Evolutionary conservation across 53 echinoderm and acorn worm species (phyloP), one percentile per base, ranked within the genome.

Genomic region (Crossaster papposus): DNA sequence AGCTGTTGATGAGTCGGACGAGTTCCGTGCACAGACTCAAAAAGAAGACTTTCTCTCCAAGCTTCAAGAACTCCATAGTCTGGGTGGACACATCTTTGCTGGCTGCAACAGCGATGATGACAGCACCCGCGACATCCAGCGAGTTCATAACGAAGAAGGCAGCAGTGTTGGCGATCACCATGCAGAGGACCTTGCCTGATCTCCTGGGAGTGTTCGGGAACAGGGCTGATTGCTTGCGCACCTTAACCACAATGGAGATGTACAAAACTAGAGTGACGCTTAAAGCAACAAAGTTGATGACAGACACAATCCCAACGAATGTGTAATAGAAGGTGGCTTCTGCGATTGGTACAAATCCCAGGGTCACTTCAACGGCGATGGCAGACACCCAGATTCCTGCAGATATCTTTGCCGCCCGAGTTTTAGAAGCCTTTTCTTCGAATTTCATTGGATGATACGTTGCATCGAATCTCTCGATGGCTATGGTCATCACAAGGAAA

Each of bases 381-480:
- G 14, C 13, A 3, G 28, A 17, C 34, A 74, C 35, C 78, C 78
- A 78, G 26, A 78, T 23, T 51, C n/a, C 78, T 78, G 78, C 78
- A 5, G 44, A 44, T 7, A 44, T 44, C 44, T 44, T 44, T 44
- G 44, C 44, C 1, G 44, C 44, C 44, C 44, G 44, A 44, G 44
- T 7, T 44, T 44, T 44, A 44, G 44, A 44, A 44, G 44, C 44
- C 44, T 44, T 51, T 26, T 1, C 78, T 50, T 50, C n/a, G 51
- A 78, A 78, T 51, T 20, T 51, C 78, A 78, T 44, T 51, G 78
- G 78, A 78, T 78, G 7, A 22, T 36, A 14, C 14, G 28, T 28
- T 36, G 35, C 77, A 76, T 34, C 36, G 77, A 76, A 76, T 76
- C 77, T 76, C 77, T 76, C 77, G 17, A 33, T 3, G 3, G 77